These are phyloP conservation scores for Heterotis niloticus DNA, from an alignment of 2,113 vertebrate species.

Conservation along the genomic window DNA sequence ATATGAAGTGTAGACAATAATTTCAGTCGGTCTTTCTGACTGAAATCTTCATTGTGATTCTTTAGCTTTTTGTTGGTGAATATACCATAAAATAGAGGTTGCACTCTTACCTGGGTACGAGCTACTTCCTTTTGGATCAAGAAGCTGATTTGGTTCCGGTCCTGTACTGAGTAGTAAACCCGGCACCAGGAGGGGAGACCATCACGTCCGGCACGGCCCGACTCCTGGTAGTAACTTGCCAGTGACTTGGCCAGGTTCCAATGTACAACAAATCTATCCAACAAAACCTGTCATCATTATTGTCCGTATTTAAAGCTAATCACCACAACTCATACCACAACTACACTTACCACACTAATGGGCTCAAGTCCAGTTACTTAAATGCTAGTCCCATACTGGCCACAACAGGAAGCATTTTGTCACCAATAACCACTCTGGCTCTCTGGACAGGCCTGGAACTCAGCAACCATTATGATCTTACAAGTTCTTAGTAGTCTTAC, in stretches of 20 bases:
- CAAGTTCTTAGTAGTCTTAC: conserved; percentile 56
- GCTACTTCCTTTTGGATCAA: conserved; percentile 82
- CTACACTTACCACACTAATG: not conserved
- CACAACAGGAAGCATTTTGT: not conserved
- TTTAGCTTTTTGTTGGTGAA: too few relatives aligned
- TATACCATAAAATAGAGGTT: too few relatives aligned
- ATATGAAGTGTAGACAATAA: not conserved
- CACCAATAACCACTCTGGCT: not conserved
- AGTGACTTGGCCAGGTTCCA: conserved; percentile 97
- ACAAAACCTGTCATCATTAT: not conserved
- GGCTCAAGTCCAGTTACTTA: not conserved
- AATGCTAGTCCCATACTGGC: not conserved
- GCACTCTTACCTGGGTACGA: conserved; percentile 68
- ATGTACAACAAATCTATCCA: conserved; percentile 86
- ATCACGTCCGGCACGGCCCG: conserved; percentile 89
- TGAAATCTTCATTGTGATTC: too few relatives aligned
- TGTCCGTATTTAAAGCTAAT: not conserved
- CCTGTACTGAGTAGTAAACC: conserved; percentile 84
- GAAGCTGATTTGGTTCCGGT: conserved; percentile 83
- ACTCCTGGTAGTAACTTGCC: conserved; percentile 96
- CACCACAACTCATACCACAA: not conserved
- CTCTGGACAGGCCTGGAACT: not conserved
- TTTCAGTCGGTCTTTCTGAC: not conserved
- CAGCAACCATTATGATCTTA: not conserved
- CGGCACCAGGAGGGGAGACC: conserved; percentile 85